These are phyloP conservation scores for Deilephila porcellus DNA, from an alignment of 2,888 invertebrate species.

Conservation along the genomic window DNA sequence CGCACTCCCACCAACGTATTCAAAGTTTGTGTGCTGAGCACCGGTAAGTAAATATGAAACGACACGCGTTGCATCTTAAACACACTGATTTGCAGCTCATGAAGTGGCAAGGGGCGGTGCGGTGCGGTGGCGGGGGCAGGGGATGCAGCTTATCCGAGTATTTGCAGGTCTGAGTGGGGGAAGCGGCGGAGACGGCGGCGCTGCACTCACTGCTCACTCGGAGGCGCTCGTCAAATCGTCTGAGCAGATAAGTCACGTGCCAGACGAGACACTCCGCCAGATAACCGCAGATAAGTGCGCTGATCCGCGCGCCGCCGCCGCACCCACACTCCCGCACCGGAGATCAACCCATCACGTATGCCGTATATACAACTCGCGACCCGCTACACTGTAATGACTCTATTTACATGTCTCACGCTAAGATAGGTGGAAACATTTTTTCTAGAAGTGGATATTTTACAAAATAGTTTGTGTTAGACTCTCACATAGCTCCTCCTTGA, in stretches of 20 bases:
- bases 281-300: background rate
- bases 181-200: background rate
- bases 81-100: background rate
- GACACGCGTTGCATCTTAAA: constrained; percentile 10
- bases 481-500: too few relatives aligned
- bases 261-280: background rate
- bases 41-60: too few relatives aligned
- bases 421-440: too few relatives aligned
- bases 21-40: too few relatives aligned
- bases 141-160: background rate
- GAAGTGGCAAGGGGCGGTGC: background rate
- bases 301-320: background rate
- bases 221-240: background rate
- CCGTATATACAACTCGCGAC: background rate
- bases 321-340: too few relatives aligned
- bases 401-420: too few relatives aligned
- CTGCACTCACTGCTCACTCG: constrained; percentile 1
- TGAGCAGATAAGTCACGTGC: constrained; percentile 1
- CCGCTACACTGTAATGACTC: too few relatives aligned
- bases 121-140: background rate
- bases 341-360: background rate
- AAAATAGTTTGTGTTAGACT: too few relatives aligned
- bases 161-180: background rate
- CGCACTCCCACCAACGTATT: too few relatives aligned
- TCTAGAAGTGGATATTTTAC: too few relatives aligned